Percentiles rank a stretch among this genome's conserved stretches.
These are phyloP conservation scores for Tenthredo mesomela DNA, from an alignment of 2,888 invertebrate species.

Conservation along the genomic window DNA sequence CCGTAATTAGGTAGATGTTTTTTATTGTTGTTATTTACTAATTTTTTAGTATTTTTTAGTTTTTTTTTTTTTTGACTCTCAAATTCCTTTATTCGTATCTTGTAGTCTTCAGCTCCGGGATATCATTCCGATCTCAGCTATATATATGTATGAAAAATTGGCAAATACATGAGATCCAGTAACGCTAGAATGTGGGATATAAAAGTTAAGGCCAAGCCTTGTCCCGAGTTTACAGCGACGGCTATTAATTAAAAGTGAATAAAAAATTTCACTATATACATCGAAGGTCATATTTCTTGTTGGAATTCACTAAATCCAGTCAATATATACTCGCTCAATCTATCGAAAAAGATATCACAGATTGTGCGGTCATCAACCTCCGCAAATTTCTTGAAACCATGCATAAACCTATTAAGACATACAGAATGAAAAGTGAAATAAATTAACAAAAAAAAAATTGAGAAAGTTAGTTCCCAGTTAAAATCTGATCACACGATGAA, in stretches of 20 bases:
- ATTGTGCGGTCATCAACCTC: neutral
- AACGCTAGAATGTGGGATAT: neutral
- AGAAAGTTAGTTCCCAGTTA: neutral
- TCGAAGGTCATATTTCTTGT: neutral
- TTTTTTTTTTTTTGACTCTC: neutral
- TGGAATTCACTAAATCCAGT: neutral
- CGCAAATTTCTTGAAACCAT: neutral
- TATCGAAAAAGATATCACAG: neutral
- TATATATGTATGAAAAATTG: neutral
- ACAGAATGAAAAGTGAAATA: neutral
- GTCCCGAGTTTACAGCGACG: neutral
- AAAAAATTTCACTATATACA: neutral
- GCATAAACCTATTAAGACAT: neutral
- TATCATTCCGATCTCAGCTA: neutral
- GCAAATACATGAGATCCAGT: neutral
- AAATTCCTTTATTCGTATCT: neutral
- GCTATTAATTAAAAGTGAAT: neutral
- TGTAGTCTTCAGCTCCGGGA: neutral
- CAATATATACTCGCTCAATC: neutral
- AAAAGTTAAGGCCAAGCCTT: conserved; percentile 24
- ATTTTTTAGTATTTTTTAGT: neutral
- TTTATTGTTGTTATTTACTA: neutral
- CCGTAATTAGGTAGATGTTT: neutral
- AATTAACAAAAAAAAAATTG: neutral
- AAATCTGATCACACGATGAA: neutral